These are phyloP conservation scores for Lepidochrysops patricia DNA, from an alignment of 2,888 invertebrate genomes.

Conservation along the genomic window DNA sequence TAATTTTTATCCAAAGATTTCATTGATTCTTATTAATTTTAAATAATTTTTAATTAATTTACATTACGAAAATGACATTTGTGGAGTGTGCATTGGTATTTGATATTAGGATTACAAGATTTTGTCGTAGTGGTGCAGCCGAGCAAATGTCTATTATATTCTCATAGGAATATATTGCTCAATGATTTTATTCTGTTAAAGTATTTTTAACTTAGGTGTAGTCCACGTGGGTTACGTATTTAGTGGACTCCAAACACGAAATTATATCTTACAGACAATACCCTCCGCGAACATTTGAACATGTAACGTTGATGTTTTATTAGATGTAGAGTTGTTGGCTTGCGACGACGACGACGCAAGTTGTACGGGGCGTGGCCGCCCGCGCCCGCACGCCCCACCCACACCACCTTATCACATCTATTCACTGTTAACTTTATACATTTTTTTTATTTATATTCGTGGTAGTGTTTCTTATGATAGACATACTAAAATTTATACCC, in stretches of 20 bases:
- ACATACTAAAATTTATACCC: constrained; percentile 12
- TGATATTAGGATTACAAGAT: constrained; percentile 60
- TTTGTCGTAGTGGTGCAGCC: constrained; percentile 71
- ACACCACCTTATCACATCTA: constrained; percentile 42
- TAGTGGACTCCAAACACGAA: constrained; percentile 59
- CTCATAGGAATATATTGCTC: constrained; percentile 71
- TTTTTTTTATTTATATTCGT: constrained; percentile 11
- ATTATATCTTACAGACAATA: constrained; percentile 72
- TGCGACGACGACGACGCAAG: constrained; percentile 45
- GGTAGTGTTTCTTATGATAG: constrained; percentile 13
- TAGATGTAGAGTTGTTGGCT: constrained; percentile 66
- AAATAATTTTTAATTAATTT: constrained; percentile 43
- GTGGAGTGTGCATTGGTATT: constrained; percentile 71
- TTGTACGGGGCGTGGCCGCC: constrained; percentile 50
- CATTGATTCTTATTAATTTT: constrained; percentile 52
- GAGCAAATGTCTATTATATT: constrained; percentile 73
- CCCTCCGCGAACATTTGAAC: constrained; percentile 65
- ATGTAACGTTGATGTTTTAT: constrained; percentile 57
- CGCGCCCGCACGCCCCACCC: constrained; percentile 48
- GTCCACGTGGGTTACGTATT: constrained; percentile 59
- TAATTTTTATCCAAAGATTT: constrained; percentile 72
- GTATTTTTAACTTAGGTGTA: constrained; percentile 65
- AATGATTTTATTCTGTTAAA: constrained; percentile 72
- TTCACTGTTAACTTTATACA: constrained; percentile 34
- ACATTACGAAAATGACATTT: constrained; percentile 63